phyloP scores from a whole-genome alignment of 2,113 vertebrate species.

The Amazona guildingii region DNA sequence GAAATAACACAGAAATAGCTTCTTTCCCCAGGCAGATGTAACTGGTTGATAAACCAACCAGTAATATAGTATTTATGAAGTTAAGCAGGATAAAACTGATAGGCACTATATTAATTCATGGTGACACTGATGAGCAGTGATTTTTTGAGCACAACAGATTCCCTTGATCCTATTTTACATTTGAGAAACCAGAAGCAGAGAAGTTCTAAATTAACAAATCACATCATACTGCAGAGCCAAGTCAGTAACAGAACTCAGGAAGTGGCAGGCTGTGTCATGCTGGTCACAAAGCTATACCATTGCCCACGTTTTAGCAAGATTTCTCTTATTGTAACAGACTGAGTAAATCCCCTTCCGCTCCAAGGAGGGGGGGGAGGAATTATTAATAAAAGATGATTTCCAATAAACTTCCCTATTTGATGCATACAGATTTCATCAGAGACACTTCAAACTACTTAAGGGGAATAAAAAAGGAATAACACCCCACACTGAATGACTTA shows the following conservation, averaged over 20 bases:
- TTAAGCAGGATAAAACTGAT: neutral
- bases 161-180: neutral
- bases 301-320: neutral
- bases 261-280: neutral
- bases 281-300: neutral
- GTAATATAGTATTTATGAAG: neutral
- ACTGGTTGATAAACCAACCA: neutral
- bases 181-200: neutral
- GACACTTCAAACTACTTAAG: neutral
- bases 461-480: neutral
- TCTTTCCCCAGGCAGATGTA: neutral
- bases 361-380: neutral
- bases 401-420: neutral
- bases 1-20: neutral
- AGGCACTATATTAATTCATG: neutral
- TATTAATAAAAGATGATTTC: neutral
- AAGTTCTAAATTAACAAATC: neutral
- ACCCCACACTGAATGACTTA: neutral
- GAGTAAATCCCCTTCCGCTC: neutral
- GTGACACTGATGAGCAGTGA: neutral
- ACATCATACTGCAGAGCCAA: neutral
- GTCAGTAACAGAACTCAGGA: neutral
- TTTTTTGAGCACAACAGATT: neutral
- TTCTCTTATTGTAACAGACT: neutral
- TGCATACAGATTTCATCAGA: neutral